These are phyloP conservation scores for Tetrao urogallus DNA, from an alignment of 2,113 vertebrate species.

Conservation along the genomic window DNA sequence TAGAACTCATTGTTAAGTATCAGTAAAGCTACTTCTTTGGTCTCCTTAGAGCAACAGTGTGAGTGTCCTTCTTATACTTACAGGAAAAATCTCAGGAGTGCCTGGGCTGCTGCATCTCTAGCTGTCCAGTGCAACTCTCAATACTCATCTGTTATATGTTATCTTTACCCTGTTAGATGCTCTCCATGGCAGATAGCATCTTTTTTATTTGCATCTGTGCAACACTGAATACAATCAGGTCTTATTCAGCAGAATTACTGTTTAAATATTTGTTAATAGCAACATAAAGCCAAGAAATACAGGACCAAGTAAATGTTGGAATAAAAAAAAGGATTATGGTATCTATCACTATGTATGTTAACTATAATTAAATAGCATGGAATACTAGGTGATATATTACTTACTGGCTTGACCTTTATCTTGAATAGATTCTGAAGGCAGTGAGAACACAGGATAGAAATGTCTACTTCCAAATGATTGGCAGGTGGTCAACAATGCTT, in stretches of 20 bases:
- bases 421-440: background rate
- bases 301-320: slow-evolving; percentile 3
- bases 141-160: background rate
- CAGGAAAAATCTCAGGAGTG: background rate
- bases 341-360: background rate
- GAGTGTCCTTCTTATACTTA: background rate
- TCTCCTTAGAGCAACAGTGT: background rate
- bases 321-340: background rate
- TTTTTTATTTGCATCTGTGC: background rate
- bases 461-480: background rate
- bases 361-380: background rate
- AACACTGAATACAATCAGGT: rapidly evolving
- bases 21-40: background rate
- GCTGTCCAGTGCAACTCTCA: background rate
- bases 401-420: background rate
- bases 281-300: background rate
- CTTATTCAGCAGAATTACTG: background rate
- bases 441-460: background rate
- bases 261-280: slow-evolving; percentile 11
- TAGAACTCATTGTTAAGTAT: background rate
- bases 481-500: background rate
- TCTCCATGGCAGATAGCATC: background rate
- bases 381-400: background rate
- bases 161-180: background rate
- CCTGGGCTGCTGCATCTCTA: background rate